A percentile compares a stretch with the other conserved stretches of the same genome.
These are phyloP conservation scores for Sciaenops ocellatus DNA, from an alignment of 2,797 vertebrate genomes.

Conservation along the genomic window DNA sequence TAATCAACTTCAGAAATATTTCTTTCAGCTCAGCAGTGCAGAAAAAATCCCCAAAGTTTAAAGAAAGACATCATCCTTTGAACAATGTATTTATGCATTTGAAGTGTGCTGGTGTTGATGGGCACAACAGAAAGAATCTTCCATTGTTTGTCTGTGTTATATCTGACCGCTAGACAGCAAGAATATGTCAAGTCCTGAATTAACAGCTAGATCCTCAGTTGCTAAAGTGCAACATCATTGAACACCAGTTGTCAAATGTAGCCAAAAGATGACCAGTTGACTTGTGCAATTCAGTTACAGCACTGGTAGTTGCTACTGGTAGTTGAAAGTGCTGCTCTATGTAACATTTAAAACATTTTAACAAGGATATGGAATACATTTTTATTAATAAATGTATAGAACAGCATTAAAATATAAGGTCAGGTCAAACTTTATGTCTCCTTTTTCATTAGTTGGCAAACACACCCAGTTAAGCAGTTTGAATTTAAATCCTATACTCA, in stretches of 20 bases:
- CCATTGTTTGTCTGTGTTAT: not conserved
- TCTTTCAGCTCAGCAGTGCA: constrained; percentile 30
- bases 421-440: not conserved
- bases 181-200: not conserved
- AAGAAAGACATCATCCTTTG: constrained; percentile 23
- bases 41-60: constrained; percentile 33
- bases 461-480: not conserved
- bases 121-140: not conserved
- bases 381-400: constrained; percentile 36
- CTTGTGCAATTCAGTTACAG: not conserved
- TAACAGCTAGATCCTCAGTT: not conserved
- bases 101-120: constrained; percentile 4
- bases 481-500: not conserved
- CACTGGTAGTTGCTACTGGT: not conserved
- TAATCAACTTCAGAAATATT: constrained; percentile 35
- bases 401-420: constrained; percentile 14
- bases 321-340: not conserved
- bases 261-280: not conserved
- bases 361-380: not conserved
- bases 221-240: constrained; percentile 6
- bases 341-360: constrained; percentile 25
- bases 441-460: not conserved
- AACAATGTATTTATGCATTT: constrained; percentile 34
- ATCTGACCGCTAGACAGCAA: not conserved
- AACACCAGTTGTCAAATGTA: not conserved